phyloP scores from a whole-genome alignment of 2,888 invertebrate species.

The Nebria salina region DNA sequence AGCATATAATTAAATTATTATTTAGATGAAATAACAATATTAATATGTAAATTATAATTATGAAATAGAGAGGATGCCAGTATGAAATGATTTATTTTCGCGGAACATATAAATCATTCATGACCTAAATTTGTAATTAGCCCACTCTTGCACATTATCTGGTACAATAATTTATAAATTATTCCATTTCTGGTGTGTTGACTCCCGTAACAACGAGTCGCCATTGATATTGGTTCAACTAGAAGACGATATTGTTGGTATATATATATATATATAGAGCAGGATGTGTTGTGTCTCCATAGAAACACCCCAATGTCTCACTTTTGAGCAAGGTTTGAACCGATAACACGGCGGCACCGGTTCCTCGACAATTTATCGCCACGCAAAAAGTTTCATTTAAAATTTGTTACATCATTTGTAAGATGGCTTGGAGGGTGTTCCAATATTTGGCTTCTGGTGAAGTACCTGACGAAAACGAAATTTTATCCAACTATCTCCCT shows the following conservation, averaged over 20 bases:
- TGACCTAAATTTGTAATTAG: no score
- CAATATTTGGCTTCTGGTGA: conserved; percentile 22
- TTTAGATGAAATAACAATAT: no score
- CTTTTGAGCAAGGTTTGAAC: conserved; percentile 36
- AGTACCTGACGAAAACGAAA: conserved; percentile 11
- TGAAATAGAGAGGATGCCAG: no score
- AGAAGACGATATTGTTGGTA: neutral
- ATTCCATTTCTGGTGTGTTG: no score
- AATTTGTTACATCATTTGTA: conserved; percentile 57
- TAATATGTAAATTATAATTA: no score
- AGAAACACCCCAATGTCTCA: conserved; percentile 45
- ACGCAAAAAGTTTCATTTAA: conserved; percentile 56
- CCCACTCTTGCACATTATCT: no score
- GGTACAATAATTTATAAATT: no score
- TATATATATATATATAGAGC: no score
- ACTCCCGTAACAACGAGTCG: conserved; percentile 18
- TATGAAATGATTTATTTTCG: no score
- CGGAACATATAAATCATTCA: no score
- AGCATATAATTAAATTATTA: no score
- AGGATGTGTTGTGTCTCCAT: conserved; percentile 41
- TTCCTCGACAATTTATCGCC: conserved; percentile 53
- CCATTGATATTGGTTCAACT: conserved; percentile 7
- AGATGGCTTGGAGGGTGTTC: conserved; percentile 23
- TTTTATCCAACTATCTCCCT: neutral
- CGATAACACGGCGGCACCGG: conserved; percentile 30